Evolutionary conservation across 2,797 vertebrate genomes (phyloP).

Genomic region (Melanogrammus aeglefinus): DNA sequence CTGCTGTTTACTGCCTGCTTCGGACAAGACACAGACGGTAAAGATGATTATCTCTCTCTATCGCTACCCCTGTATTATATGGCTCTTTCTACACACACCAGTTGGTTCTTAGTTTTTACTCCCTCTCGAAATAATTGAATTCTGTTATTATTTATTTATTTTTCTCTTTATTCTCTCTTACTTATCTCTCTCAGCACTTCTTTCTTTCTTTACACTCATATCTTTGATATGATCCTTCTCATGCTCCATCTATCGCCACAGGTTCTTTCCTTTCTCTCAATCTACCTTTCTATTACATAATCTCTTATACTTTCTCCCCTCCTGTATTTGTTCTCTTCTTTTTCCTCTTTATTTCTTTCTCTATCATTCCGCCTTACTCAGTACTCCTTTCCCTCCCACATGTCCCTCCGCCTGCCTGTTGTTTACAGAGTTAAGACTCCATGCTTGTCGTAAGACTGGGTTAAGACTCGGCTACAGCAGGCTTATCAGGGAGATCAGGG

Average conservation of each 20-base stretch:
- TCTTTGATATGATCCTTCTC: neutral
- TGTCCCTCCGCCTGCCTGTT: neutral
- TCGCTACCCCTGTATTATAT: neutral
- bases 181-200: neutral
- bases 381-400: neutral
- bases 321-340: too few species aligned
- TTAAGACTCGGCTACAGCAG: neutral
- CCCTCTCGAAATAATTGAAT: neutral
- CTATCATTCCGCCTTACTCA: neutral
- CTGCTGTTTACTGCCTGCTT: constrained; percentile 64
- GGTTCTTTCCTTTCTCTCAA: neutral
- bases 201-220: neutral
- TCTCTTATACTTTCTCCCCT: neutral
- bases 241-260: neutral
- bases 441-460: too few species aligned
- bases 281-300: neutral
- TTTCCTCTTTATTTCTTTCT: constrained; percentile 1
- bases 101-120: neutral
- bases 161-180: neutral
- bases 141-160: too few species aligned
- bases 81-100: neutral
- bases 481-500: neutral
- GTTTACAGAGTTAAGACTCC: neutral
- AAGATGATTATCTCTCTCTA: constrained; percentile 15
- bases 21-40: constrained; percentile 77